Evolutionary conservation across 2,888 invertebrate species (phyloP), one percentile per base, ranked within the genome.

Genomic region (Pedicia rivosa): DNA sequence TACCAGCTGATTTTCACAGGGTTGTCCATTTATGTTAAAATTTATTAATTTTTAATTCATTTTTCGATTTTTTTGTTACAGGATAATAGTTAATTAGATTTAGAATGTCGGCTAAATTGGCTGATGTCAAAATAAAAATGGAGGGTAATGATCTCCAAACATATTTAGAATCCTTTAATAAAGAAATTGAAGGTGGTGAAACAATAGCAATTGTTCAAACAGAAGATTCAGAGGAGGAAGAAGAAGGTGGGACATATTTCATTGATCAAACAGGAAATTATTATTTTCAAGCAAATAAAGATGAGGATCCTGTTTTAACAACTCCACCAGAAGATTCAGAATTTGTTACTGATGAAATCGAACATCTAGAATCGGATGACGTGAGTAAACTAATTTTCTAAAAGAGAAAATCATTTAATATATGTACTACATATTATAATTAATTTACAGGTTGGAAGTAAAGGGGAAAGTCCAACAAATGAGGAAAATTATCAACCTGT

Each of bases 181-280:
- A 82, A 51, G 82, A 84, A 57, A 80, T 82, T 44, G 73, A 74
- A 47, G 69, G 67, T 48, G 39, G 39, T 9, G 42, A 37, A 28
- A 30, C 27, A 6, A 36, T 37, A 13, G 15, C 36, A 25, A 19
- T 40, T 13, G 30, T 25, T 7, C 9, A 43, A 38, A 17, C 40
- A 35, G 33, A 44, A 14, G 54, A 52, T 33, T 47, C 50, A 12
- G 51, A 55, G 47, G 39, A 68, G 3, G 67, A 68, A 12, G 65
- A 63, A 31, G 71, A 72, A 46, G 70, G 68, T 44, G 77, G 79
- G 6, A 78, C 81, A 2, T 83, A 81, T 52, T 86, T 79, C 55
- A 77, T 86, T 16, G 84, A 86, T 51, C 77, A 81, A 55, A 68
- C 79, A 22, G 83, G 84, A 1, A 76, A 80, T 46, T 86, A 84